Base-by-base conservation (phyloP, 1,140 invertebrate genomes). In the Drosophila ironensis region DNA sequence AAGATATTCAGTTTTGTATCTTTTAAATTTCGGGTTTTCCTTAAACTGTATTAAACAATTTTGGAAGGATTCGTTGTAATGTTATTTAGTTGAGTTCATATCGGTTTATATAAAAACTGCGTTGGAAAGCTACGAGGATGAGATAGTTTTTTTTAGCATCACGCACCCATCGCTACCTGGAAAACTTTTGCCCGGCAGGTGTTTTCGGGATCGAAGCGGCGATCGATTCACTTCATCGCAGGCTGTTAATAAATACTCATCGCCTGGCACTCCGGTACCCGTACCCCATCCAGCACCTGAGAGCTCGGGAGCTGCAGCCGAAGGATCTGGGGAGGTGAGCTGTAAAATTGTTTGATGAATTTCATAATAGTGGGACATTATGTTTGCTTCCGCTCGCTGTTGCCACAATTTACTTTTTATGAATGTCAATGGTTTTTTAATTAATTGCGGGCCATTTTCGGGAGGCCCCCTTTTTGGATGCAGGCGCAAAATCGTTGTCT, bases 371-470 rank as follows among this genome's bases (percentile, higher is more conserved):
- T 61, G 42, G 48, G 71, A 67, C 78, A 78, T 76, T 76, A 76
- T 74, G 45, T 74, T 61, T 56, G 69, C 48, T 80, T 69, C 56
- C 57, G 56, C 61, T 81, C 33, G 47, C 71, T 86, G 81, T 86
- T 87, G 80, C 80, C 80, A 72, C 81, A 86, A 86, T 86, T 86
- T 86, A 86, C 75, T 86, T 69, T 86, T 86, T 86, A 86, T 86
- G 80, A 86, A 86, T 86, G 80, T 86, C 80, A 86, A 86, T 86
- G 74, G 80, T 33, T 86, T 86, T 86, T 86, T 86, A 86, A 86
- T 86, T 86, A 86, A 86, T 86, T 86, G 67, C 72, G 54, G 60
- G 61, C 61, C 73, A 75, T 86, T 86, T 72, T 70, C 54, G 33
- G 30, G 40, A 53, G 42, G 33, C 47, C 41, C 16, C 52, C 40